Evolutionary conservation across 1,140 invertebrate species (phyloP).

Genomic region (Calycopis cecrops): DNA sequence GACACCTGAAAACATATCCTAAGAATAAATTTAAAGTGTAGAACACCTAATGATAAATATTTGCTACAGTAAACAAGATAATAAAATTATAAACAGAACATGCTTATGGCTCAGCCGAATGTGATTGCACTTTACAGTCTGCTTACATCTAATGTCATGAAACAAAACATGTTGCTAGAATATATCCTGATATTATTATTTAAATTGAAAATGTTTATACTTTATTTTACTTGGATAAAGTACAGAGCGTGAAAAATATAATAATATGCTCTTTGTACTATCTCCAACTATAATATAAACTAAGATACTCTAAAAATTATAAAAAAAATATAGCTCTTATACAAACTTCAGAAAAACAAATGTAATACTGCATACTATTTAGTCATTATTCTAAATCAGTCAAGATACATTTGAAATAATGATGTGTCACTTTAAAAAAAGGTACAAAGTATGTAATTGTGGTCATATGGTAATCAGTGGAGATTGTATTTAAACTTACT

Average conservation of each 20-base stretch:
- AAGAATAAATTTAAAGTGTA: slow-evolving; percentile 39
- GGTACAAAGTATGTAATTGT: slow-evolving; percentile 34
- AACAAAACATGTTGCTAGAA: slow-evolving; percentile 40
- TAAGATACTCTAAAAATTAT: slow-evolving; percentile 54
- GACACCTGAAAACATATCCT: slow-evolving; percentile 9
- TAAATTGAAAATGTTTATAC: slow-evolving; percentile 29
- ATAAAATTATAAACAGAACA: slow-evolving; percentile 47
- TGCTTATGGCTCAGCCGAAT: slow-evolving; percentile 57
- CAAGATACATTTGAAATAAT: slow-evolving; percentile 47
- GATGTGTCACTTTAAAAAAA: slow-evolving; percentile 42
- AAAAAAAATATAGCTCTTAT: slow-evolving; percentile 66
- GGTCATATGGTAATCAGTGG: slow-evolving; percentile 13
- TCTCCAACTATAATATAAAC: slow-evolving; percentile 36
- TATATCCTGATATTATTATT: slow-evolving; percentile 42
- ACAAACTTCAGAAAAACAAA: slow-evolving; percentile 67
- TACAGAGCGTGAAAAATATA: slow-evolving; percentile 46
- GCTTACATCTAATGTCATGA: slow-evolving; percentile 43
- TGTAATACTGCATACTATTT: slow-evolving; percentile 68
- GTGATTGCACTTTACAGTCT: slow-evolving; percentile 60
- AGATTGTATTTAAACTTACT: slow-evolving; percentile 37
- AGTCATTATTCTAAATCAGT: slow-evolving; percentile 63
- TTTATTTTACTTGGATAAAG: slow-evolving; percentile 49
- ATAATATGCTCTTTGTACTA: slow-evolving; percentile 41
- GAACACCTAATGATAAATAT: slow-evolving; percentile 60
- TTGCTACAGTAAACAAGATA: slow-evolving; percentile 41